These are phyloP conservation scores for Alces alces DNA, from an alignment of 2,113 vertebrate genomes.

Conservation along the genomic window DNA sequence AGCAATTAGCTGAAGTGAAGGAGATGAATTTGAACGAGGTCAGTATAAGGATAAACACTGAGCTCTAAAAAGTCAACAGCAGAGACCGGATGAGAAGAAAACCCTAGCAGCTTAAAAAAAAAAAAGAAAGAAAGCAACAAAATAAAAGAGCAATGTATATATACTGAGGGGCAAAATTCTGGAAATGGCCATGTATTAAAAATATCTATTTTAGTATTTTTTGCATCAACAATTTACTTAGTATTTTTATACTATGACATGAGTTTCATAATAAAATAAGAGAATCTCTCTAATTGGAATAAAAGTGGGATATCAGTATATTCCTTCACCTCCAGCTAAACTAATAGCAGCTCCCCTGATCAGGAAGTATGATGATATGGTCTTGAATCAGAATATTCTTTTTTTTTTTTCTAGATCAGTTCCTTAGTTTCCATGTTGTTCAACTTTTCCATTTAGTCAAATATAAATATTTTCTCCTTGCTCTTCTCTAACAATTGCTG, in stretches of 20 bases:
- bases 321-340: neutral
- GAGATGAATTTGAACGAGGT: neutral
- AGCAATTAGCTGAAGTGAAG: neutral
- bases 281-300: neutral
- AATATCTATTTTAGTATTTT: neutral
- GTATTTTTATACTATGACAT: neutral
- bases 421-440: neutral
- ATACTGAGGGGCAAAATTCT: neutral
- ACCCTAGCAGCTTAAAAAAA: neutral
- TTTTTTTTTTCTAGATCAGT: neutral
- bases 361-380: neutral
- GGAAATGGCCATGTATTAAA: neutral
- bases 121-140: neutral
- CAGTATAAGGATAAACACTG: neutral
- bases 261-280: neutral
- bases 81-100: neutral
- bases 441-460: neutral
- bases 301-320: neutral
- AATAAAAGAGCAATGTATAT: neutral
- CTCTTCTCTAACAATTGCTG: neutral
- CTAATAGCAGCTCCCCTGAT: neutral
- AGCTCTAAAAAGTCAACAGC: neutral
- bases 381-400: neutral
- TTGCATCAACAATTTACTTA: neutral
- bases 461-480: neutral